Conservation (phyloP, 1,140 invertebrate genomes). For the Heterodera schachtii region DNA sequence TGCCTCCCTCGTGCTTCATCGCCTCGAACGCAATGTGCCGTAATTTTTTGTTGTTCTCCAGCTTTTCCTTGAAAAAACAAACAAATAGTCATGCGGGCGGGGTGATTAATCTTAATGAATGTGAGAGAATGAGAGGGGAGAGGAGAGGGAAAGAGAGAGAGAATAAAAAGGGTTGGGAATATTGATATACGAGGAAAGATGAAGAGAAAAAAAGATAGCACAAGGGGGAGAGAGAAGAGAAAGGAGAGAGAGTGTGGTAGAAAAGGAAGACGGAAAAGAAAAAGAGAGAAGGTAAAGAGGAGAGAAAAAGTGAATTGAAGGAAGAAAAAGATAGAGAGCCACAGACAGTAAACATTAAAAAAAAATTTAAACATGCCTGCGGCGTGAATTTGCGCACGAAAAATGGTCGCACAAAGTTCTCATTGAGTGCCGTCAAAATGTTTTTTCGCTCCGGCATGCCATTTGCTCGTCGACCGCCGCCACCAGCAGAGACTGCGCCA, state of each 20-base stretch:
- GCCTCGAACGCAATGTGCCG: conserved; percentile 50
- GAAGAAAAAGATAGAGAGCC: neutral
- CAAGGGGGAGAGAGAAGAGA: no score
- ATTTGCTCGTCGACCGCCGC: conserved; percentile 26
- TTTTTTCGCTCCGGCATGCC: conserved; percentile 44
- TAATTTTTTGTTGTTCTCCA: conserved; percentile 50
- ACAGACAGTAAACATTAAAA: neutral
- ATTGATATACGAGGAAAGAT: no score
- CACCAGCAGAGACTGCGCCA: neutral
- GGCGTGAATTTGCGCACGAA: conserved; percentile 53
- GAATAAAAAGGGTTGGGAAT: no score
- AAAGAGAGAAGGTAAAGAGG: no score
- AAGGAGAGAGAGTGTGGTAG: no score
- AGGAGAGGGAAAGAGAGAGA: no score
- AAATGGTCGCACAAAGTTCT: conserved; percentile 45
- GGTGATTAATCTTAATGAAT: no score
- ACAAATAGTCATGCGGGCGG: no score
- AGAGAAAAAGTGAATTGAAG: neutral
- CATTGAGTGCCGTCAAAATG: conserved; percentile 47
- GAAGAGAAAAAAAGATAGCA: neutral
- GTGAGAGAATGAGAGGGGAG: no score
- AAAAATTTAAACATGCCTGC: conserved; percentile 31
- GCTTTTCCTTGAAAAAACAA: conserved; percentile 33
- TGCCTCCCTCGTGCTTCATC: conserved; percentile 32
- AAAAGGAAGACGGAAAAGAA: no score